Percentiles rank a stretch among this genome's conserved stretches.
Evolutionary conservation across 2,888 invertebrate genomes (phyloP).

Genomic region (Nebria salina): DNA sequence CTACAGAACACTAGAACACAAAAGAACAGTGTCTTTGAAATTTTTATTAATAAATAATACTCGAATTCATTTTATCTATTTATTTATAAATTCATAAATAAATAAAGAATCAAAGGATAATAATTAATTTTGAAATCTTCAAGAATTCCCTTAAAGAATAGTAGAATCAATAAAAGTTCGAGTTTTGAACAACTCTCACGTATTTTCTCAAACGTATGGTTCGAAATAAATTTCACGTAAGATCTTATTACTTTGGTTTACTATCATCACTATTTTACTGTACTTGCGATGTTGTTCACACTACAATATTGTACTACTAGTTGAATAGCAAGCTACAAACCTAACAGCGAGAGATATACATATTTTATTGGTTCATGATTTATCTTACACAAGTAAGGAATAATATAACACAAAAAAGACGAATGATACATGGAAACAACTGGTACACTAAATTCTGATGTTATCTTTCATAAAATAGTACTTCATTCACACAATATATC

Average conservation of each 20-base stretch:
- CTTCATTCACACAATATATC: not conserved
- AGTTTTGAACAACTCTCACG: too few species aligned
- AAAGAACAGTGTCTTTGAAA: not conserved
- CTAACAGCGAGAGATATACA: not conserved
- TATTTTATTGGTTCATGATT: conserved; percentile 19
- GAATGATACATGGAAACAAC: not conserved
- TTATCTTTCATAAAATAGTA: not conserved
- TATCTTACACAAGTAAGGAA: not conserved
- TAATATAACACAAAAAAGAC: not conserved
- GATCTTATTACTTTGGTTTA: not conserved
- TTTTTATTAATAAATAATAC: too few species aligned
- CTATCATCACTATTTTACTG: conserved; percentile 11
- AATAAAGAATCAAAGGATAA: too few species aligned
- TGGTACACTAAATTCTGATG: not conserved
- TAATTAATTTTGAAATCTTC: too few species aligned
- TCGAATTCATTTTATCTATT: too few species aligned
- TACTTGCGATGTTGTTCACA: not conserved
- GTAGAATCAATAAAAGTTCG: too few species aligned
- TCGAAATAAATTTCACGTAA: too few species aligned
- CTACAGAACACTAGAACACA: not conserved
- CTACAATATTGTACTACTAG: not conserved
- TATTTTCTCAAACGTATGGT: too few species aligned
- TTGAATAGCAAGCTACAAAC: conserved; percentile 4
- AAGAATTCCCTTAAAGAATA: too few species aligned
- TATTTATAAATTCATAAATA: too few species aligned